Base-by-base conservation (phyloP, 2,888 invertebrate genomes). In the Camptogramma bilineatum region DNA sequence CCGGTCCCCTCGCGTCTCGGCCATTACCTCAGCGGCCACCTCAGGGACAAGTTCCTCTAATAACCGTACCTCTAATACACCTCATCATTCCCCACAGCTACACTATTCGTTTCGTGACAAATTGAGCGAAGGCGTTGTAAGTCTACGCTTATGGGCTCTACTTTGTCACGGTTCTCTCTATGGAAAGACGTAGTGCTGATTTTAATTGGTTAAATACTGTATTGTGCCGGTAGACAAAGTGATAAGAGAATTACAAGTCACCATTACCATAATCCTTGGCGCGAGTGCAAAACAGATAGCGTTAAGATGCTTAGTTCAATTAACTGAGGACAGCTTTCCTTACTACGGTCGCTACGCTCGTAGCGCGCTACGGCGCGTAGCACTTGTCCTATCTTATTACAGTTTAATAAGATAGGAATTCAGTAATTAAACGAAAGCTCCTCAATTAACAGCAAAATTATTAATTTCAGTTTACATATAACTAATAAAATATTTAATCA, bases 41-140 rank as follows among this genome's bases (percentile, higher is more conserved):
- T 74, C 62, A 62, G 74, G 72, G 71, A 66, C 67, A 65, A 64
- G 63, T 70, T 69, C 71, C 58, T 71, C 74, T 78, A 79, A 78
- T 76, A 80, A 78, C 76, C 73, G 65, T 69, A 77, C 79, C 81
- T 81, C 76, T 87, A 88, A 87, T 85, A 83, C 83, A 84, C 84
- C 88, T 87, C 86, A 88, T 87, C 81, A 83, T 84, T 88, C 81
- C 80, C 78, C 75, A 74, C 77, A 70, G 77, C 73, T 79, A 70
- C 75, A 69, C 90, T 87, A 92, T 94, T 88, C 90, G 86, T 93
- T 88, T 88, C 85, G 84, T 84, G 88, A 88, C 94, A 94, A 94
- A 94, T 94, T 94, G 94, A 90, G 87, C 92, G 91, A 85, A 88
- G 91, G 86, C 83, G 87, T 83, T 82, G 80, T 79, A 79, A 77